Evolutionary conservation across 2,113 vertebrate genomes (phyloP).

Genomic region (Mustela nigripes): DNA sequence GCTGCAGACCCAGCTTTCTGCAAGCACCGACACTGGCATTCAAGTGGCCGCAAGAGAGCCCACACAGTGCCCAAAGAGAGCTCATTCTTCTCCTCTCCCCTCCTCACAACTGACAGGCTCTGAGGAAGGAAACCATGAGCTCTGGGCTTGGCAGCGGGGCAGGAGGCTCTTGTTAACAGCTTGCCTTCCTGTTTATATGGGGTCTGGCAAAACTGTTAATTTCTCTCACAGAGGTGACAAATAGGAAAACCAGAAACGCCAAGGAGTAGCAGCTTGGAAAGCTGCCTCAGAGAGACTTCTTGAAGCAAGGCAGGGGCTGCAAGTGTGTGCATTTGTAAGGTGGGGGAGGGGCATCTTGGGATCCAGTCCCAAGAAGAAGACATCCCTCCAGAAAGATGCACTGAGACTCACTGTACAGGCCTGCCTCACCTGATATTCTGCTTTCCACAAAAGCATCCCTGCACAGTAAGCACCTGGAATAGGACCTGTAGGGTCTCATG

Average conservation of each 20-base stretch:
- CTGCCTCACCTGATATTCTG: not conserved
- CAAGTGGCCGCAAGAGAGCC: slow-evolving; percentile 54
- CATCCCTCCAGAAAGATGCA: not conserved
- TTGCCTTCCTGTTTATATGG: slow-evolving; percentile 79
- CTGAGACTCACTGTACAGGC: not conserved
- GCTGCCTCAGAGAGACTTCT: slow-evolving; percentile 28
- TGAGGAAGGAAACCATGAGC: slow-evolving; percentile 62
- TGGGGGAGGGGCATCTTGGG: not conserved
- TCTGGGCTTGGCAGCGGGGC: slow-evolving; percentile 65
- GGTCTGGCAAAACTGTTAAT: slow-evolving; percentile 79
- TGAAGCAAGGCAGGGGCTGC: slow-evolving; percentile 47
- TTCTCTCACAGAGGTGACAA: slow-evolving; percentile 75
- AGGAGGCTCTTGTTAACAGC: slow-evolving; percentile 77
- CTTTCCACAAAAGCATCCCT: not conserved
- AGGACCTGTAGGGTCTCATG: not conserved
- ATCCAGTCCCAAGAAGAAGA: not conserved
- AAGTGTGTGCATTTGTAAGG: not conserved
- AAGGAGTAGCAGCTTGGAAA: slow-evolving; percentile 59
- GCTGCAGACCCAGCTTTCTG: slow-evolving; percentile 78
- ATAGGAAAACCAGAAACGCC: slow-evolving; percentile 64
- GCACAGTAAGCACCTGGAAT: not conserved
- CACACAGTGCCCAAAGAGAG: slow-evolving; percentile 24
- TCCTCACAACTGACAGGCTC: slow-evolving; percentile 60
- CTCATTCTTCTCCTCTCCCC: slow-evolving; percentile 50
- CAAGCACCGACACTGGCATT: not conserved